Evolutionary conservation across 1,140 invertebrate species (phyloP).

Genomic region (Apis mellifera): DNA sequence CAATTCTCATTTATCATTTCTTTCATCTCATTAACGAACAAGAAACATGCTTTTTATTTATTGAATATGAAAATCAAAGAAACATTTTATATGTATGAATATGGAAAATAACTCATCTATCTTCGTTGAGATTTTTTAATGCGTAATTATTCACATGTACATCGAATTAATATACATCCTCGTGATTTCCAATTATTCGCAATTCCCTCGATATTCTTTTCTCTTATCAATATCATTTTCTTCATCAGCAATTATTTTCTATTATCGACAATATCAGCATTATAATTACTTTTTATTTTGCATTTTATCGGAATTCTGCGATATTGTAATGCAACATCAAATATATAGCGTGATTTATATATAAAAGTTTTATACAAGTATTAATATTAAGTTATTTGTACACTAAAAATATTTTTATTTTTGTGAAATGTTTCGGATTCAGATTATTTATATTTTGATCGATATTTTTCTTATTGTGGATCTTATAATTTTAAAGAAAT

Average conservation of each 20-base stretch:
- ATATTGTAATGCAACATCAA: neutral
- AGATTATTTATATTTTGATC: too few relatives aligned
- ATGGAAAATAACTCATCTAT: neutral
- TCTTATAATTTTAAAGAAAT: too few relatives aligned
- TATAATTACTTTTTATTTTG: neutral
- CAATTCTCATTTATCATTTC: neutral
- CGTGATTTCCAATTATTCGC: constrained; percentile 24
- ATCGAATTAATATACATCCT: neutral
- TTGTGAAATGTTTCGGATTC: too few relatives aligned
- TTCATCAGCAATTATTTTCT: neutral
- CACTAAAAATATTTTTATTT: too few relatives aligned
- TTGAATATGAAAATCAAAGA: neutral
- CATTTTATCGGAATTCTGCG: neutral
- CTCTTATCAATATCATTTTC: neutral
- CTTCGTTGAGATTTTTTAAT: neutral
- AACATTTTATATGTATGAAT: neutral
- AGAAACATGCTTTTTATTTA: neutral
- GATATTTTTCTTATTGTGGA: too few relatives aligned
- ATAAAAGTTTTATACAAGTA: too few relatives aligned
- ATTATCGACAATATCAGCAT: neutral
- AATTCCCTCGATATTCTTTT: neutral
- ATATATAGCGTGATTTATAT: too few relatives aligned
- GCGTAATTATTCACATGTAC: constrained; percentile 27
- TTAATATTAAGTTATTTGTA: too few relatives aligned
- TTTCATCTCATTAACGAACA: neutral